Percentiles rank a stretch among this genome's conserved stretches.
phyloP scores from a whole-genome alignment of 2,797 vertebrate species.

The Tragopan temminckii region DNA sequence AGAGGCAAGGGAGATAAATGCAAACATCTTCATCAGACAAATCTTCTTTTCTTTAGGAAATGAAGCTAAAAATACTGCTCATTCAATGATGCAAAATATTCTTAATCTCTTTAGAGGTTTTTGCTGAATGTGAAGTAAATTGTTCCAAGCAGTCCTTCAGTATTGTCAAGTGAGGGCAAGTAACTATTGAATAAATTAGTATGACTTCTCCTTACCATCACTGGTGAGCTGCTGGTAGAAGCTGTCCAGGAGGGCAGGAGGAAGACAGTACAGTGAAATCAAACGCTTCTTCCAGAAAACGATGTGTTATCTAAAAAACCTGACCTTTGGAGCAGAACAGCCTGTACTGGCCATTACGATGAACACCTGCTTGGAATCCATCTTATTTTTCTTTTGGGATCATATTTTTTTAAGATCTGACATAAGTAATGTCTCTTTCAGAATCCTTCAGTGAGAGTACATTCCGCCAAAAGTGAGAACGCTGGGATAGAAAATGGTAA shows the following conservation, averaged over 20 bases:
- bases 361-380: background rate
- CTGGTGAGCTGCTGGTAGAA: background rate
- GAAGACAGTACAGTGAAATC: background rate
- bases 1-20: background rate
- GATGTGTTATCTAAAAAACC: background rate
- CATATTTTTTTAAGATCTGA: background rate
- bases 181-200: background rate
- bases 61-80: background rate
- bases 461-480: background rate
- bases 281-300: background rate
- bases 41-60: background rate
- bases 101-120: background rate
- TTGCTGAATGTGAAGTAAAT: background rate
- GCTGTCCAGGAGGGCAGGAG: background rate
- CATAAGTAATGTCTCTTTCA: background rate
- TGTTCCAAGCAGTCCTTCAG: accelerated
- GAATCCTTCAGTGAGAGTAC: background rate
- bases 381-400: background rate
- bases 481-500: background rate
- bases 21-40: background rate
- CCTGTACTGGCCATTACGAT: background rate
- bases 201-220: background rate
- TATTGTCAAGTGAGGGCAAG: background rate
- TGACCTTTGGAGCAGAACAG: background rate
- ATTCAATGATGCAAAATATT: background rate